These are phyloP conservation scores for Torymus tubicola DNA, from an alignment of 2,888 invertebrate genomes.

Conservation along the genomic window DNA sequence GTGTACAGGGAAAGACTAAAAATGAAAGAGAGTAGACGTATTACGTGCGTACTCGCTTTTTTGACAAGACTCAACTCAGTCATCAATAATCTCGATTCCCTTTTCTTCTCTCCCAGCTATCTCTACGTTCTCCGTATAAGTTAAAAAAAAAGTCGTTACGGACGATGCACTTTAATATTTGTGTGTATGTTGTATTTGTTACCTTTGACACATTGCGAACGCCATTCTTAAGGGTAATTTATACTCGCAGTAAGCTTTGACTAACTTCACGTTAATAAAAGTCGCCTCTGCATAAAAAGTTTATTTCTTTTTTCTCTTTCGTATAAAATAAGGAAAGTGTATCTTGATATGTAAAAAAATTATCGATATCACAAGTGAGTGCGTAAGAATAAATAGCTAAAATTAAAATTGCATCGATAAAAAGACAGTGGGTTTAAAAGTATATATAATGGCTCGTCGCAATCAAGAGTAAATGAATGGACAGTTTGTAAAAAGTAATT, in stretches of 20 bases:
- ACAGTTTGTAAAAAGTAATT: too few relatives aligned
- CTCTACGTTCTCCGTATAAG: background rate
- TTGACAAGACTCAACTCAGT: slow-evolving; percentile 34
- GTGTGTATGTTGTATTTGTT: background rate
- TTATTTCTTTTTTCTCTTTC: background rate
- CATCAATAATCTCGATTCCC: slow-evolving; percentile 16
- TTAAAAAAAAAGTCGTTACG: slow-evolving; percentile 3
- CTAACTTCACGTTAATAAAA: slow-evolving; percentile 19
- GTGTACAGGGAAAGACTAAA: slow-evolving; percentile 23
- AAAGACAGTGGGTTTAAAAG: slow-evolving; percentile 5
- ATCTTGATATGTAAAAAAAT: slow-evolving; percentile 16
- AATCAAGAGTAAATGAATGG: too few relatives aligned
- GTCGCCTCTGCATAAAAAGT: slow-evolving; percentile 38
- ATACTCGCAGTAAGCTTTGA: slow-evolving; percentile 7
- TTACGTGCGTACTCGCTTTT: background rate
- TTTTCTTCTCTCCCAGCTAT: background rate
- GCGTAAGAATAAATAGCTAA: slow-evolving; percentile 26
- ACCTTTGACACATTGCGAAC: slow-evolving; percentile 23
- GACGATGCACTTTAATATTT: slow-evolving; percentile 1
- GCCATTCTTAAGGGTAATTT: background rate
- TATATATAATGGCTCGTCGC: too few relatives aligned
- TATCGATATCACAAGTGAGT: slow-evolving; percentile 18
- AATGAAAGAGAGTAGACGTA: slow-evolving; percentile 9
- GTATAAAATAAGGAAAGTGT: background rate
- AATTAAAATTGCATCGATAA: slow-evolving; percentile 16